A percentile compares a stretch with the other conserved stretches of the same genome.
These are phyloP conservation scores for Pinna nobilis DNA, from an alignment of 1,140 invertebrate species.

Conservation along the genomic window DNA sequence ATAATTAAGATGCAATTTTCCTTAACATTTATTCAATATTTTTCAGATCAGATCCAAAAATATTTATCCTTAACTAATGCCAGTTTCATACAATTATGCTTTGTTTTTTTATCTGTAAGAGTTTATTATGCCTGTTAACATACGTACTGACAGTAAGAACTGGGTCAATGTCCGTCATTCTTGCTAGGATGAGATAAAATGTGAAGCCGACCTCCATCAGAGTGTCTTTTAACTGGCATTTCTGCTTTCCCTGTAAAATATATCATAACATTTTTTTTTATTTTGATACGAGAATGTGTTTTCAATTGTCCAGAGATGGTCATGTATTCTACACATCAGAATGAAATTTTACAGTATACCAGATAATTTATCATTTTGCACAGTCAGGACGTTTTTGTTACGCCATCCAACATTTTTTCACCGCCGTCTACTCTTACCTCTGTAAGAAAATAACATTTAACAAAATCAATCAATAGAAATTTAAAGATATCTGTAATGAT, in stretches of 20 bases:
- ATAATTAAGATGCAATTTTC: too few species aligned
- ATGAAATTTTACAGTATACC: too few species aligned
- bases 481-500: too few species aligned
- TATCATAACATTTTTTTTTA: background rate
- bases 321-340: background rate
- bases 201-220: constrained; percentile 71
- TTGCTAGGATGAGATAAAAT: constrained; percentile 70
- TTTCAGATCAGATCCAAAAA: too few species aligned
- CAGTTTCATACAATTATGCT: background rate
- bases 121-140: background rate
- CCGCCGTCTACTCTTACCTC: too few species aligned
- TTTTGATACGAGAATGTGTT: background rate
- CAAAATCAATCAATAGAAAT: too few species aligned
- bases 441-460: too few species aligned
- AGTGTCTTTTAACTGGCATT: constrained; percentile 66
- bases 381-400: too few species aligned
- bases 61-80: too few species aligned
- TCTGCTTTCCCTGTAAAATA: constrained; percentile 59
- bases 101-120: background rate
- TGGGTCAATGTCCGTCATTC: constrained; percentile 72
- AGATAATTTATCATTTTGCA: too few species aligned
- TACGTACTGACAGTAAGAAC: constrained; percentile 56
- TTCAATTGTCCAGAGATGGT: background rate
- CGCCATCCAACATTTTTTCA: too few species aligned
- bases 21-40: too few species aligned